Evolutionary conservation across 2,113 vertebrate genomes (phyloP), one percentile per base, ranked within the genome.

Genomic region (Hemibagrus wyckioides): DNA sequence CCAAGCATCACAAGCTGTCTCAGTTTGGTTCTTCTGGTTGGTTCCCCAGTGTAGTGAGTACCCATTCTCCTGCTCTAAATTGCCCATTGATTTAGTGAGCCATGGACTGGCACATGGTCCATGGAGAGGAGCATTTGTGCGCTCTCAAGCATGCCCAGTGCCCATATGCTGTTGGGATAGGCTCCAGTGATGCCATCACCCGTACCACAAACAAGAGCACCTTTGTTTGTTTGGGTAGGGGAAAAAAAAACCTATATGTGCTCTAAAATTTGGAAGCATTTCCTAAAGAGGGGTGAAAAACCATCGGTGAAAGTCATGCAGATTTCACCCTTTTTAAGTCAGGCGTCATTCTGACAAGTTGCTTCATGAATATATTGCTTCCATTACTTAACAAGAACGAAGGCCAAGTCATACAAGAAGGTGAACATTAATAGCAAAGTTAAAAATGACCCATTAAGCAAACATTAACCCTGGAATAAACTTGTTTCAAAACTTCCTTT

Each of bases 81-180:
- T 94, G 92, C 93, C 94, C 93, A 94, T 95, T 95, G 94, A 94
- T 94, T 94, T 93, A 79, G 91, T 85, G 91, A 93, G 93, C 92
- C 91, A 91, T 93, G 92, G 91, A 92, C 92, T 95, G 95, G 95
- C 94, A 95, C 93, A 88, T 57, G 91, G 91, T 95, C 91, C 88
- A 88, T 54, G 87, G 92, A 91, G 93, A 93, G 93, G 91, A 92
- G 93, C 93, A 94, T 95, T 95, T 94, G 94, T 95, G 95, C 94
- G 93, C 95, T 93, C 92, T 95, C 95, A 94, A 92, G 94, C 95
- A 92, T 95, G 94, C 92, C 91, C 93, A 90, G 91, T 91, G 93
- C 93, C 95, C 95, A 96, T 96, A 96, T 96, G 95, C 93, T 95
- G 91, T 93, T 93, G 94, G 95, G 95, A 95, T 90, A 80, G 88